Percentiles rank a stretch among this genome's conserved stretches.
Conservation (phyloP, 2,113 vertebrate species). For the Trichechus manatus region DNA sequence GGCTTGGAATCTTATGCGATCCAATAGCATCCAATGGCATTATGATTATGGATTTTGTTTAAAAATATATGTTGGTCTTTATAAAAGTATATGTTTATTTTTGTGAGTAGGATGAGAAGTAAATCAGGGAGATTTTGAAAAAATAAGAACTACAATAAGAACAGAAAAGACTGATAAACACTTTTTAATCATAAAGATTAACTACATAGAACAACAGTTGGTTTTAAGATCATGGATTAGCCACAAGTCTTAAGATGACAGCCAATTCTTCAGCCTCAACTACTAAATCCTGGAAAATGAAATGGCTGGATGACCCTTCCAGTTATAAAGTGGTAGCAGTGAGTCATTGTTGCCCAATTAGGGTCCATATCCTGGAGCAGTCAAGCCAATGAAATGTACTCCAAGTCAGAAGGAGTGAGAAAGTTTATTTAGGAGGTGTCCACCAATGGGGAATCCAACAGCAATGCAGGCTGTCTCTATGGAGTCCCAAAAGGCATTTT, state of each 20-base stretch:
- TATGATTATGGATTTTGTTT: neutral
- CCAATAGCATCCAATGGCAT: neutral
- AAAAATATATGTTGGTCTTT: neutral
- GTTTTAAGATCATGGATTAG: neutral
- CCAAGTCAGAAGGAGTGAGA: too few relatives aligned
- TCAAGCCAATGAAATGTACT: too few relatives aligned
- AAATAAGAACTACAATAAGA: neutral
- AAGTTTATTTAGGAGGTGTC: too few relatives aligned
- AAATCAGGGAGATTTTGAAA: neutral
- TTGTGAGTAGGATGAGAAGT: neutral
- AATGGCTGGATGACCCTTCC: neutral
- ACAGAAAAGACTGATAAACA: neutral
- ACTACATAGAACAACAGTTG: neutral
- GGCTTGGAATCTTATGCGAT: neutral
- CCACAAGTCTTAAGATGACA: neutral
- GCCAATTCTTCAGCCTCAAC: neutral
- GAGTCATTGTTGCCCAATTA: neutral
- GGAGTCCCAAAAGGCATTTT: too few relatives aligned
- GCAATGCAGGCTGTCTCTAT: too few relatives aligned
- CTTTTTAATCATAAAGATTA: neutral
- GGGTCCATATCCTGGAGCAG: too few relatives aligned
- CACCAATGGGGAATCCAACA: too few relatives aligned
- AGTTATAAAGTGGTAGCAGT: neutral
- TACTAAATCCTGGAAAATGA: neutral
- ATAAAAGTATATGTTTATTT: neutral